A percentile compares a stretch with the other conserved stretches of the same genome.
Evolutionary conservation across 1,140 invertebrate species (phyloP).

Genomic region (Pogonomyrmex barbatus): DNA sequence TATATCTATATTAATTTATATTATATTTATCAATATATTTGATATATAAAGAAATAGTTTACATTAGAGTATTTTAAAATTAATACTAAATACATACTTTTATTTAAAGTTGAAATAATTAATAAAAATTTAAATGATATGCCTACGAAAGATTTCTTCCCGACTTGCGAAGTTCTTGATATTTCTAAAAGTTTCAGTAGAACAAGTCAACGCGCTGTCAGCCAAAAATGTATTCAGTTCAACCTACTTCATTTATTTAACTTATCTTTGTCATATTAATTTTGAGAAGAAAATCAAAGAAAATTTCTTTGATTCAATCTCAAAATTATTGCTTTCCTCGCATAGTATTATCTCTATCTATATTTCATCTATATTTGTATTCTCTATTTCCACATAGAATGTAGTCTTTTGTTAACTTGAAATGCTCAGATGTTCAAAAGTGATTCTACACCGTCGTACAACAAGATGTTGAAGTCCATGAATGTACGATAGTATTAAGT

Average conservation of each 20-base stretch:
- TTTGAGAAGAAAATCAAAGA: neutral
- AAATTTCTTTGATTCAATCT: constrained; percentile 2
- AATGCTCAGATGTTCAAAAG: neutral
- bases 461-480: constrained; percentile 17
- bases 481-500: constrained; percentile 42
- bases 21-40: neutral
- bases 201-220: neutral
- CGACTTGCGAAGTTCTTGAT: neutral
- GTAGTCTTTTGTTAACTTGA: neutral
- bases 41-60: neutral
- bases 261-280: neutral
- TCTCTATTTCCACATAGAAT: too few relatives aligned
- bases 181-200: constrained; percentile 24
- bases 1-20: neutral
- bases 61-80: neutral
- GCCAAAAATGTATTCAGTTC: neutral
- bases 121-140: neutral
- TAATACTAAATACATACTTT: neutral
- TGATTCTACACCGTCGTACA: neutral
- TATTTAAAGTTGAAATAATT: neutral
- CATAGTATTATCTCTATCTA: too few relatives aligned
- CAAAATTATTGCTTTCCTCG: neutral
- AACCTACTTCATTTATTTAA: neutral
- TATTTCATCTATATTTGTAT: neutral
- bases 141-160: neutral